Evolutionary conservation across 2,888 invertebrate species (phyloP), one percentile per base, ranked within the genome.

Genomic region (Hirtodrosophila histrioides): DNA sequence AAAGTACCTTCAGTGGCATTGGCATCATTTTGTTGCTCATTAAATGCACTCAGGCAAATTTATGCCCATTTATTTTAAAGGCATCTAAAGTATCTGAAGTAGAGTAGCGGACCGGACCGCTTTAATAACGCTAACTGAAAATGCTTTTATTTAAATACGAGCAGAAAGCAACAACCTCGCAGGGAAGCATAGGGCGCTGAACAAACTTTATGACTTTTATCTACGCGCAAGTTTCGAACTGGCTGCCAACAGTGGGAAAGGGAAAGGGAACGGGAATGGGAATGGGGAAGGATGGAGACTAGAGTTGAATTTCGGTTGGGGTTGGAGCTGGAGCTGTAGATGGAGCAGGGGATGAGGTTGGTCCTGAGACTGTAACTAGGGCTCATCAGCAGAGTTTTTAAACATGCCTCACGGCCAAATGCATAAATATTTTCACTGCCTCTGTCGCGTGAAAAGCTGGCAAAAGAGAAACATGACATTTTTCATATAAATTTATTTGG

Each of bases 161-260:
- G 61, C 51, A 61, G 61, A 75, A 43, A 75, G 75, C 71, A 71
- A 71, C 71, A 74, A 68, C 49, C 75, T 62, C 17, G 45, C 37
- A 7, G 10, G 12, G 24, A 3, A 10, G 37, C 10, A 35, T 36
- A 11, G 56, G 58, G 44, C 35, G 57, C 45, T 67, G 68, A 57
- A 68, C 64, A 68, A 85, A 85, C 66, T 82, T 82, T 85, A 82
- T 72, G 86, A 69, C 82, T 82, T 70, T 82, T 82, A 82, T 82
- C 82, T 85, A 69, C 50, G 75, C 65, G 58, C 69, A 82, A 77
- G 57, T 79, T 85, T 82, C 62, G 65, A 69, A 68, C 67, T 65
- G 65, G 53, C 55, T 49, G 29, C 37, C 46, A 29, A 53, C 57
- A 58, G 23, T 33, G 29, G 11, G 29, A 50, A 41, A 50, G 45